Evolutionary conservation across 2,113 vertebrate genomes (phyloP), one percentile per base, ranked within the genome.

Genomic region (Megaceryle maxima): DNA sequence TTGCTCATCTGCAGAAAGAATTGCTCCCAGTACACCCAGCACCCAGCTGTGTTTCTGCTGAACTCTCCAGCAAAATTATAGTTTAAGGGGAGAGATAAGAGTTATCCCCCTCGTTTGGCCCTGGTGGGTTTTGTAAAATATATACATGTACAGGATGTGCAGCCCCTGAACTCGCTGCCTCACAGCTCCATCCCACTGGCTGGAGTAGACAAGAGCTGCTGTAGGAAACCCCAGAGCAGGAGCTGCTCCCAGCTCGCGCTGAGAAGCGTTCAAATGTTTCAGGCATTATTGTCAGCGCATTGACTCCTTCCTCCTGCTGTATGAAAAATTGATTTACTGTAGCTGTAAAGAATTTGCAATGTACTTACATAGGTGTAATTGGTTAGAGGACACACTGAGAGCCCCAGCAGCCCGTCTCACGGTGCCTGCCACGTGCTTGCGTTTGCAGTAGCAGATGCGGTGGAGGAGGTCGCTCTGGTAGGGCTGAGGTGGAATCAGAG

Each of bases 281-380:
- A 66, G 72, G 62, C 26, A 5, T 69, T 55, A 41, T 60, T 70
- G 22, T 64, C 66, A 24, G 55, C 12, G 12, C 50, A n/a, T 33
- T 70, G 80, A 39, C 76, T 91, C 66, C 90, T 74, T 86, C 67
- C 56, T 85, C 62, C 22, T 35, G 46, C 62, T 39, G 26, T 29
- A 79, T 75, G 80, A 63, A 89, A 91, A 91, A 83, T 18, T 53
- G 84, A 88, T 91, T 88, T 75, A n/a, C 72, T 67, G 46, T 43
- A 70, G 80, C 88, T 75, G 80, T 43, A 86, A 86, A 57, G 93
- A 86, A 57, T 46, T 79, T 86, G 67, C 56, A 18, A 11, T 72
- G 76, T 62, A 53, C 77, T 70, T 57, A 41, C 46, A 37, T 9
- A 37, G 0, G 3, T 53, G 57, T 76, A 70, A 76, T 33, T 72